Conservation (phyloP, 2,113 vertebrate genomes). For the Piprites chloris region DNA sequence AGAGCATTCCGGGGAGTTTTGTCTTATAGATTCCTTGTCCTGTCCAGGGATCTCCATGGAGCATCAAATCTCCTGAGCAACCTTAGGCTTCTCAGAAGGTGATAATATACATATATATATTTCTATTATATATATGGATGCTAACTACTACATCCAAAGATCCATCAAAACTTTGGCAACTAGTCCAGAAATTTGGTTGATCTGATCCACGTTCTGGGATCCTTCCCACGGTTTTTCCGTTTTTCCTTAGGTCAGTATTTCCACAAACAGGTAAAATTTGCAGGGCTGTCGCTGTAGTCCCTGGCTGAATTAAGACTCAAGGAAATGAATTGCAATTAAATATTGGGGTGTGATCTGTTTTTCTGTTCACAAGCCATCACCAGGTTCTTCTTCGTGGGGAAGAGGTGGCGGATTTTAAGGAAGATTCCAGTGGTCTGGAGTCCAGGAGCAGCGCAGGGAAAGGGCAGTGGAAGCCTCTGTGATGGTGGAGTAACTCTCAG, state of each 20-base stretch:
- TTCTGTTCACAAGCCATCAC: neutral
- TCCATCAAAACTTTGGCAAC: neutral
- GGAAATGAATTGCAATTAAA: neutral
- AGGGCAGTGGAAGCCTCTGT: neutral
- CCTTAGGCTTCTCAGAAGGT: neutral
- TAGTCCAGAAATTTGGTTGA: neutral
- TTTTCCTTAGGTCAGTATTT: rapidly evolving
- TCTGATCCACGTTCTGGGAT: neutral
- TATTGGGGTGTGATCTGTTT: neutral
- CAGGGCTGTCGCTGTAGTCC: neutral
- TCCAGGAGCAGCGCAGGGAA: neutral
- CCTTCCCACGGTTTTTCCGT: rapidly evolving
- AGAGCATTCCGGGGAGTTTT: neutral
- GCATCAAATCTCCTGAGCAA: neutral
- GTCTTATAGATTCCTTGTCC: neutral
- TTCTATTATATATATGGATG: no score
- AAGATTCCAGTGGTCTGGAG: neutral
- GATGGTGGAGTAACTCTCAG: neutral
- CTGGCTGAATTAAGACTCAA: neutral
- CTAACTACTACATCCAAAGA: neutral
- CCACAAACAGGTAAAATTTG: neutral
- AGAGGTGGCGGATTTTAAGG: neutral
- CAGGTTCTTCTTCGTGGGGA: neutral
- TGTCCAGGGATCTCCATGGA: neutral
- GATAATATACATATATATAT: neutral